phyloP scores from a whole-genome alignment of 37 sponge, comb jelly and placozoan genomes.

The Mnemiopsis leidyi region DNA sequence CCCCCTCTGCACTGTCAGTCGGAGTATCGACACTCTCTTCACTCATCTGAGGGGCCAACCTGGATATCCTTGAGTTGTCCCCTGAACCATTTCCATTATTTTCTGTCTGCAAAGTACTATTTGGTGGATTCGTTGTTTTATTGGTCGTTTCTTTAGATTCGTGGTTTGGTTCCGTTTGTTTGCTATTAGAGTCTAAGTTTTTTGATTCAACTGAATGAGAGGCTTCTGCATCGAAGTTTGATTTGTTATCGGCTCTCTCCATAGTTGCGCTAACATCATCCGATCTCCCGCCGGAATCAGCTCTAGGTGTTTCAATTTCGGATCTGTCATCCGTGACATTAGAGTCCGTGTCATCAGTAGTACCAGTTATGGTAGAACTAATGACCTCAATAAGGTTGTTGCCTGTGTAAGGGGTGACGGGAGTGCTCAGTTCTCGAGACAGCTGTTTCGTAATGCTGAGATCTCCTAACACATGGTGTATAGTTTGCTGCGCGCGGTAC shows the following conservation, averaged over 20 bases:
- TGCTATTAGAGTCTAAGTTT: neutral
- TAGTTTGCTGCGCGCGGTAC: conserved; percentile 30
- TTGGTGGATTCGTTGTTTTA: neutral
- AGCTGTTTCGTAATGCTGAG: neutral
- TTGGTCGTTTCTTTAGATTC: neutral
- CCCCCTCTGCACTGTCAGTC: neutral
- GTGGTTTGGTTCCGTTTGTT: neutral
- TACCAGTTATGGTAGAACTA: neutral
- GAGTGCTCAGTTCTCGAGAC: neutral
- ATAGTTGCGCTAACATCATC: too few species aligned
- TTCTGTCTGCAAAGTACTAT: neutral
- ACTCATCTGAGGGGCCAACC: neutral
- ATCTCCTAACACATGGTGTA: conserved; percentile 7
- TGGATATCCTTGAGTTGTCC: neutral
- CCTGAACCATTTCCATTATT: neutral
- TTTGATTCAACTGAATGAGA: neutral
- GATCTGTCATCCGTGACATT: too few species aligned
- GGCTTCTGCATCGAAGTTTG: neutral
- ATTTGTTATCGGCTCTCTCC: neutral
- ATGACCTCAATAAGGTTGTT: neutral
- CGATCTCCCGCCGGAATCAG: neutral
- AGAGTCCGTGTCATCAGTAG: neutral
- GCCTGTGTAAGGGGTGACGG: neutral
- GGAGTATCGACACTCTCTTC: conserved; percentile 7
- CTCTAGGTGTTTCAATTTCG: neutral